phyloP scores from a whole-genome alignment of 2,113 vertebrate species.

The Baryphthengus martii region DNA sequence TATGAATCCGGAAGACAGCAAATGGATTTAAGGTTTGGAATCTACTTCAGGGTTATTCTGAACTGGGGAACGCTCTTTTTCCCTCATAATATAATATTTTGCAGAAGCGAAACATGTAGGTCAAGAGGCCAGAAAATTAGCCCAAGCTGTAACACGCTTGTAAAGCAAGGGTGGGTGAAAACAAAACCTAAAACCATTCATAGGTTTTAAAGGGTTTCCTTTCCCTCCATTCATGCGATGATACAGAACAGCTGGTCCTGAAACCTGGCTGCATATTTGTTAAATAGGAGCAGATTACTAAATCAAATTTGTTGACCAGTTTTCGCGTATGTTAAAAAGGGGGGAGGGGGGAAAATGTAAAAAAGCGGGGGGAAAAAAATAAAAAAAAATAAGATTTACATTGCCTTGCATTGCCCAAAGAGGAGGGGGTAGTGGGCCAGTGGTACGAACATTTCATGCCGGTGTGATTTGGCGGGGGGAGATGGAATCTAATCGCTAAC shows the following conservation, averaged over 20 bases:
- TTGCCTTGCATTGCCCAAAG: constrained; percentile 22
- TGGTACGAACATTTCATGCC: constrained; percentile 25
- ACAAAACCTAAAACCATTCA: constrained; percentile 37
- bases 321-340: constrained; percentile 50
- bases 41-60: background rate
- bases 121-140: constrained; percentile 39
- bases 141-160: constrained; percentile 33
- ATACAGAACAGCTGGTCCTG: constrained; percentile 68
- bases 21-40: background rate
- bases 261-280: constrained; percentile 60
- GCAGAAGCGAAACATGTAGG: background rate
- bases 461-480: constrained; percentile 45
- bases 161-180: constrained; percentile 6
- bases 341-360: too few relatives aligned
- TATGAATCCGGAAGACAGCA: background rate
- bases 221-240: constrained; percentile 15
- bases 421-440: constrained; percentile 2
- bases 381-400: background rate
- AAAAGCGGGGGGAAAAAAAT: background rate
- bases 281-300: constrained; percentile 70
- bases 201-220: constrained; percentile 19
- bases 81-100: background rate
- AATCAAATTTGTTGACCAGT: constrained; percentile 58
- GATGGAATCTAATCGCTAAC: constrained; percentile 69
- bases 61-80: background rate